phyloP scores from a whole-genome alignment of 2,113 vertebrate species.

The Peromyscus maniculatus region DNA sequence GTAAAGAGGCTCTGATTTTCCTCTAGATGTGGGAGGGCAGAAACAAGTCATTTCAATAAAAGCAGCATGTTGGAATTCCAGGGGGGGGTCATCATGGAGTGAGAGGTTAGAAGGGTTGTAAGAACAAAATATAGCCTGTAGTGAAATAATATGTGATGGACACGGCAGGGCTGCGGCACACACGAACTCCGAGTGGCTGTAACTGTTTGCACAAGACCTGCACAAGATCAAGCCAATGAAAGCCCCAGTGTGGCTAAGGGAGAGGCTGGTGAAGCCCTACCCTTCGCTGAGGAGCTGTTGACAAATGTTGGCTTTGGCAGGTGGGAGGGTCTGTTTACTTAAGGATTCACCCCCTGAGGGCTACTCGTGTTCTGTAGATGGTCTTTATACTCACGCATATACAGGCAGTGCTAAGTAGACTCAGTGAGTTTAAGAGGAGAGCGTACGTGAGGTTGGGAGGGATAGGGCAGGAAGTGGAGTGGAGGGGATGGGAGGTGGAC shows the following conservation, averaged over 20 bases:
- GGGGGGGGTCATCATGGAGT: too few relatives aligned
- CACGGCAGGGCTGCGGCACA: not conserved
- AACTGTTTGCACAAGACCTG: not conserved
- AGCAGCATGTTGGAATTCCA: too few relatives aligned
- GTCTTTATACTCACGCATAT: not conserved
- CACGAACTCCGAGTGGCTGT: too few relatives aligned
- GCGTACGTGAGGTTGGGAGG: too few relatives aligned
- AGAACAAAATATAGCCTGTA: too few relatives aligned
- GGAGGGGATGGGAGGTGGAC: too few relatives aligned
- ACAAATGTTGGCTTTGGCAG: too few relatives aligned
- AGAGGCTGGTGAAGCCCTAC: not conserved
- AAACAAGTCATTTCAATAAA: conserved; percentile 12
- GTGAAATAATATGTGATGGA: not conserved
- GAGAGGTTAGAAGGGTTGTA: not conserved
- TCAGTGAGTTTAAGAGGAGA: not conserved
- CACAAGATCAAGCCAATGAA: not conserved
- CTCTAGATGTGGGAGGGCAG: not conserved
- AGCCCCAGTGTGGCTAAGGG: not conserved
- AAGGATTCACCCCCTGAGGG: not conserved
- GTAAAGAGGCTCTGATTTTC: not conserved
- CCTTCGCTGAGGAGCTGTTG: too few relatives aligned
- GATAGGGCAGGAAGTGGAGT: not conserved
- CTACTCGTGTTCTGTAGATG: not conserved
- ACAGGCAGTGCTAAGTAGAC: not conserved
- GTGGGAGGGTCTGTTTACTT: not conserved